Evolutionary conservation across 2,888 invertebrate species (phyloP), one percentile per base, ranked within the genome.

Genomic region (Endotricha flammealis): DNA sequence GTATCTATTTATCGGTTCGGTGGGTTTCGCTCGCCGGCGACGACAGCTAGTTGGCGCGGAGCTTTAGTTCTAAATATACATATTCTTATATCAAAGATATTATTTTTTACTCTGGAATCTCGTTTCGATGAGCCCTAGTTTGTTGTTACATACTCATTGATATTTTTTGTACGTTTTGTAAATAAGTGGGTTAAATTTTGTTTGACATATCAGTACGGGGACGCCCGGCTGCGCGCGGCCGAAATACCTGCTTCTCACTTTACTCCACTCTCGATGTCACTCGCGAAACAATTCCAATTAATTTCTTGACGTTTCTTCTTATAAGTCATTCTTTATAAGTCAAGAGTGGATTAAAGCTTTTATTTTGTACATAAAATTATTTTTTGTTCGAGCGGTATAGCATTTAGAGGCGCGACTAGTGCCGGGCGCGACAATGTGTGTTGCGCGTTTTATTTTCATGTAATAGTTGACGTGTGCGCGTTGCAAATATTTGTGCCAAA

Each of bases 401-500:
- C 57, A 58, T 58, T 58, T 55, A 55, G 41, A 16, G 28, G 39
- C n/a, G 20, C 20, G 20, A 8, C 20, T 32, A 44, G 41, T 41
- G 39, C 3, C 27, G 7, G 27, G 12, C 12, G 11, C 7, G 25
- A 11, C 29, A 39, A 31, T 38, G 24, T 16, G 23, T 39, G 37
- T 39, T 14, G 47, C 41, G 44, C 41, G 48, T 41, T 46, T 35
- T 43, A 39, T 48, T 46, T 49, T 41, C 24, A 28, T 37, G 27
- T 32, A 41, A 32, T 36, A 20, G 20, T 20, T 20, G 20, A 20
- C 30, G 44, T 39, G 38, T 36, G 35, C 48, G 53, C 53, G 50
- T 49, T 51, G 64, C 53, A 50, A 62, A 67, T 58, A 59, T 48
- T 63, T 54, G 79, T 80, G 80, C 79, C 80, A 80, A 79, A 63